Evolutionary conservation across 2,797 vertebrate species (phyloP), one percentile per base, ranked within the genome.

Genomic region (Australoheros facetus): DNA sequence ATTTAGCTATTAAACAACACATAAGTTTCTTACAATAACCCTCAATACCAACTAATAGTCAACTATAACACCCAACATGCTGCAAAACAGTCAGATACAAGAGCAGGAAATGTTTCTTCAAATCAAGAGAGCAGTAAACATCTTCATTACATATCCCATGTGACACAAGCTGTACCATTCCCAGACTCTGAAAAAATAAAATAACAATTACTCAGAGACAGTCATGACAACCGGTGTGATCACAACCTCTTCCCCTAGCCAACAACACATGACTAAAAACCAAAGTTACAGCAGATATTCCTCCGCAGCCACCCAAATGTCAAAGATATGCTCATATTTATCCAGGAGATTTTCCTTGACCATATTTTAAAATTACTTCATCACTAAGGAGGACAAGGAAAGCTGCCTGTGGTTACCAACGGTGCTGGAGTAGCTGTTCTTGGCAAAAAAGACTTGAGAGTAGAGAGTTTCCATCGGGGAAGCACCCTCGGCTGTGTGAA

Each of bases 401-500:
- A 87, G 82, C 87, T 91, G 87, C 90, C 90, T 91, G 91, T 83
- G 87, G 90, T 91, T 77, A 88, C 62, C 60, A 70, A 57, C 82
- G 71, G 71, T 51, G n/a, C 82, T 82, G 81, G 84, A 84, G 85
- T 83, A 85, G 87, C 88, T 90, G 88, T 87, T 87, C 77, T 91
- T 89, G 86, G 90, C 89, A 83, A 78, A 80, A 64, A 12, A 56
- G 58, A 69, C 64, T 77, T 3, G n/a, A 56, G 53, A 75, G 75
- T 51, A 26, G 82, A 87, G 84, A 90, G 78, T 92, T 93, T 94
- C 89, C 90, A 92, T 82, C 73, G 83, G 78, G 80, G 84, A 75
- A 83, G 85, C 83, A 86, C 89, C 83, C 79, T 81, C 64, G 34
- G 71, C 86, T 81, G 75, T 66, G 78, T 83, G 76, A 89, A 70